These are phyloP conservation scores for Andricus curvator DNA, from an alignment of 2,888 invertebrate species.

Conservation along the genomic window DNA sequence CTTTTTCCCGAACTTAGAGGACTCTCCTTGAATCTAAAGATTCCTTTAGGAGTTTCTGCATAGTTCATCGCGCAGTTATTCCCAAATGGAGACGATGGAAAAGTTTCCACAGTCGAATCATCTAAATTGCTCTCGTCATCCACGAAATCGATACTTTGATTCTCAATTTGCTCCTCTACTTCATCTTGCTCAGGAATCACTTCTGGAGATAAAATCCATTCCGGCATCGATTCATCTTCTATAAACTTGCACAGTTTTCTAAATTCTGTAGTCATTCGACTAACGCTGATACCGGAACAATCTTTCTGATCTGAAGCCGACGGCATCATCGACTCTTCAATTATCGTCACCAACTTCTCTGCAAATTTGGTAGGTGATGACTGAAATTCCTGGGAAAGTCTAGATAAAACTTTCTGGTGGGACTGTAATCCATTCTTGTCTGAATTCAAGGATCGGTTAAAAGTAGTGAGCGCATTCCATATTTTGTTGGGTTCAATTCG, in stretches of 20 bases:
- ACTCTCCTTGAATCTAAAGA: slow-evolving; percentile 30
- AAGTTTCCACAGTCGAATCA: background rate
- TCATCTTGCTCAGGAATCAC: slow-evolving; percentile 14
- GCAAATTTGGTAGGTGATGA: slow-evolving; percentile 67
- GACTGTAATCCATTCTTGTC: slow-evolving; percentile 42
- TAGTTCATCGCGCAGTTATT: slow-evolving; percentile 40
- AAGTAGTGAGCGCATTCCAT: slow-evolving; percentile 33
- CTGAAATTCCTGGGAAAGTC: slow-evolving; percentile 64
- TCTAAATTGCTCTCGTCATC: slow-evolving; percentile 10
- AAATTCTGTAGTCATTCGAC: slow-evolving; percentile 69
- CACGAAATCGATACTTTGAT: slow-evolving; percentile 18
- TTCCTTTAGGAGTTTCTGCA: slow-evolving; percentile 59
- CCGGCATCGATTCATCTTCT: slow-evolving; percentile 72
- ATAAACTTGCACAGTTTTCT: slow-evolving; percentile 70
- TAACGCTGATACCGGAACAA: slow-evolving; percentile 61
- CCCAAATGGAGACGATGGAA: background rate
- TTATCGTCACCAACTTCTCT: slow-evolving; percentile 67
- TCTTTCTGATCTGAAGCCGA: slow-evolving; percentile 52
- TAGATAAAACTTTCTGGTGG: slow-evolving; percentile 55
- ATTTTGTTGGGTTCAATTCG: slow-evolving; percentile 39
- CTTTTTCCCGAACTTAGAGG: slow-evolving; percentile 31
- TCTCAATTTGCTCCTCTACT: slow-evolving; percentile 24
- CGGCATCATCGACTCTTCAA: slow-evolving; percentile 68
- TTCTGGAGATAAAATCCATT: slow-evolving; percentile 60
- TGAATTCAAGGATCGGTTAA: slow-evolving; percentile 49